Evolutionary conservation across 2,888 invertebrate genomes (phyloP), one percentile per base, ranked within the genome.

Genomic region (Omphaloscelis lunosa): DNA sequence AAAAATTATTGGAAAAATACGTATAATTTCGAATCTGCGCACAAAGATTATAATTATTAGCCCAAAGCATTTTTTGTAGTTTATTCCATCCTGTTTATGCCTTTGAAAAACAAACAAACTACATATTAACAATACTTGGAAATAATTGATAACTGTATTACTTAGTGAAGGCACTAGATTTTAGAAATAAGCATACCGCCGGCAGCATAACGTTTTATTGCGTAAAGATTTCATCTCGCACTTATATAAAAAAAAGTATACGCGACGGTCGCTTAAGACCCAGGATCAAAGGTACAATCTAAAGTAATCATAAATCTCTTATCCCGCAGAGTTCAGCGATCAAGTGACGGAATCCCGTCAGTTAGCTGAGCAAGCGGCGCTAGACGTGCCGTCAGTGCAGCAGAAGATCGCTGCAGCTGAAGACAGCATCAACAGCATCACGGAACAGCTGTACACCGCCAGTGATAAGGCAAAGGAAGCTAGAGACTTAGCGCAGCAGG

Each of bases 281-380:
- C 56, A 56, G 11, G 6, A n/a, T 58, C 12, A 56, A 58, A 27
- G 12, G 56, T 12, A 27, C 56, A 58, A 12, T 15, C 12, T 27
- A 15, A 58, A 15, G 56, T 58, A 27, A 58, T 27, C 27, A 34
- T 34, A 34, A 34, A 58, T 27, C 23, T 29, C 15, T n/a, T 34
- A 45, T 11, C 8, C n/a, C 27, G 20, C 90, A 98, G 98, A 98
- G 92, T 99, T 99, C 96, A 99, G 99, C 93, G 97, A 98, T 77
- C 98, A 99, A 94, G 99, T 99, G 1, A 98, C 98, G 86, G 98
- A 98, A 84, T 99, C 98, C 79, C 98, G 98, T 78, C 97, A 97
- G 68, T 97, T 98, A 84, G 99, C 99, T 0, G 97, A 98, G 63
- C 97, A 98, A 81, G 99, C 99, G 0, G 95, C 99, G 23, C 94